Conservation (phyloP, 1,140 invertebrate species). For the Gonioctena quinquepunctata region DNA sequence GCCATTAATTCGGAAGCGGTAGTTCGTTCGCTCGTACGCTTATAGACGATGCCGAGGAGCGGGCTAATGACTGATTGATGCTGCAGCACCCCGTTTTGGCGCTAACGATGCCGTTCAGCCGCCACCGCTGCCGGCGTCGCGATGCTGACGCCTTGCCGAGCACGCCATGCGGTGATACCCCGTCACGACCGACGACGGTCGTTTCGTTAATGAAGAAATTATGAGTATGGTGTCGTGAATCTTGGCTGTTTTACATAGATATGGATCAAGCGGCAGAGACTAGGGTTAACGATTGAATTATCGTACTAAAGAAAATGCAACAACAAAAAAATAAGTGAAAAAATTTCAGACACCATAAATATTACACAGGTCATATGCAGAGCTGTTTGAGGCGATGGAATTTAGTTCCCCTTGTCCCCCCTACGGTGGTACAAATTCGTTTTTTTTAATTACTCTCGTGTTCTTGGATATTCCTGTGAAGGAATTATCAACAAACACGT, state of each 20-base stretch:
- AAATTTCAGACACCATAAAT: no score
- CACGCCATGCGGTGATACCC: not conserved
- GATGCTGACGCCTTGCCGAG: not conserved
- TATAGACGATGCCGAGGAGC: no score
- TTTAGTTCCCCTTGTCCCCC: no score
- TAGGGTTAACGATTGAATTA: not conserved
- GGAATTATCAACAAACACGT: no score
- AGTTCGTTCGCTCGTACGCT: not conserved
- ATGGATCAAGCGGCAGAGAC: not conserved
- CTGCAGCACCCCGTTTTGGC: constrained; percentile 5
- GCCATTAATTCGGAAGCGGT: constrained; percentile 10
- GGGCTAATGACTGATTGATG: constrained; percentile 14
- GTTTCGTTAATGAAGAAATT: not conserved
- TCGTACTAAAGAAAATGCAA: no score
- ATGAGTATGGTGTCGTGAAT: not conserved
- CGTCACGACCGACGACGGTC: not conserved
- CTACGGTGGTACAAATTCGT: no score
- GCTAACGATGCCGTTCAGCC: constrained; percentile 15
- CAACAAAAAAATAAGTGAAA: no score
- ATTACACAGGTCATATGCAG: no score
- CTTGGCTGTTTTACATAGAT: not conserved
- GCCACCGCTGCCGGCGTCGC: not conserved
- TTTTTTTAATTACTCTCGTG: no score
- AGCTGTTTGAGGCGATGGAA: no score
- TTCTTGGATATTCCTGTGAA: no score